These are phyloP conservation scores for Machimus atricapillus DNA, from an alignment of 2,888 invertebrate genomes.

Conservation along the genomic window DNA sequence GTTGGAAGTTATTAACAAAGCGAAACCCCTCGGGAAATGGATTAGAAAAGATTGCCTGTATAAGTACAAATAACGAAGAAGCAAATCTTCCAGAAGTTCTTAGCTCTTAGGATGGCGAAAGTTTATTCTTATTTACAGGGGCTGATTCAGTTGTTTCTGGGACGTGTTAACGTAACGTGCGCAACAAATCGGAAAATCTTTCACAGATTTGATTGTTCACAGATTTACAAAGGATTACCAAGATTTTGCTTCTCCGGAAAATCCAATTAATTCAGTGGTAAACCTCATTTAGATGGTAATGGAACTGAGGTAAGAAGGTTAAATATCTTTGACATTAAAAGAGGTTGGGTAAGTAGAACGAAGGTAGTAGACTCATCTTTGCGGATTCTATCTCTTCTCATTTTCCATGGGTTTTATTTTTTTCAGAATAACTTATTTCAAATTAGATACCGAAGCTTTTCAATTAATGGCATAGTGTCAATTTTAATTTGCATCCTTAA, in stretches of 20 bases:
- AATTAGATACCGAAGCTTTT: no score
- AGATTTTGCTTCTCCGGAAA: neutral
- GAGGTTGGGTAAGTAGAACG: neutral
- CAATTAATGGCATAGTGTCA: no score
- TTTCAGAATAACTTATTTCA: no score
- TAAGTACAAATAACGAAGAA: neutral
- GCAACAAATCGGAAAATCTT: neutral
- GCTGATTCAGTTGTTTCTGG: neutral
- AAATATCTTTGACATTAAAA: neutral
- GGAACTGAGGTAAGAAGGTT: neutral
- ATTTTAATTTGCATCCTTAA: no score
- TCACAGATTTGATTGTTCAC: neutral
- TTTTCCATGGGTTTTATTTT: no score
- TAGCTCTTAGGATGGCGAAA: neutral
- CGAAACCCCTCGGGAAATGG: neutral
- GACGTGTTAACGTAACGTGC: neutral
- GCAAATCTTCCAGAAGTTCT: neutral
- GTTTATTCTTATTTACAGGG: neutral
- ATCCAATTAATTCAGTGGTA: neutral
- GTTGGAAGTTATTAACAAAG: neutral
- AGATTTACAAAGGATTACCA: neutral
- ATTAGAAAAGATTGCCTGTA: neutral
- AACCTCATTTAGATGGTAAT: neutral
- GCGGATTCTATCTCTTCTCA: no score
- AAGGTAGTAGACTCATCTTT: neutral